Conservation (phyloP, 1,140 invertebrate genomes). For the Ceratosolen fusciceps region DNA sequence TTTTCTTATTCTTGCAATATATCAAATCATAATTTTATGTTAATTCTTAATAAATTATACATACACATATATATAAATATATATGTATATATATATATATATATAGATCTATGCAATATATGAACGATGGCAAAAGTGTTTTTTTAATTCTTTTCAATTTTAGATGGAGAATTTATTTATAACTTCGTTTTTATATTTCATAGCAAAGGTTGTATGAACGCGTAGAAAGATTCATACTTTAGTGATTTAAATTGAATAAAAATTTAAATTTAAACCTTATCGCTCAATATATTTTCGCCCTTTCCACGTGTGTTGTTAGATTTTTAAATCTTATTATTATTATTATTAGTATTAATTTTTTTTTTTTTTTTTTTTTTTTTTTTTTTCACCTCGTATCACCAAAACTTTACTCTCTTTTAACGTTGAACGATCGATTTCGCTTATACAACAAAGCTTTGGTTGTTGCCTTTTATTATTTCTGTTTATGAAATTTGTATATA, state of each 20-base stretch:
- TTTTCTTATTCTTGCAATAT: too few relatives aligned
- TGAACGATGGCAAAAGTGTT: conserved; percentile 62
- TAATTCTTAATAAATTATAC: conserved; percentile 55
- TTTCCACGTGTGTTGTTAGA: conserved; percentile 10
- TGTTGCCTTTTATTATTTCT: conserved; percentile 47
- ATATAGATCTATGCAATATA: conserved; percentile 51
- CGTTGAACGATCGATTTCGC: conserved; percentile 4
- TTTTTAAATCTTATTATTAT: background rate
- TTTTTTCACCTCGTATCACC: too few relatives aligned
- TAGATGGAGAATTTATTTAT: conserved; percentile 54
- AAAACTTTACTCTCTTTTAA: background rate
- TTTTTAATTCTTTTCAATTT: conserved; percentile 53
- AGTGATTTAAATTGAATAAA: conserved; percentile 70
- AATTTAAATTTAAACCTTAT: conserved; percentile 58
- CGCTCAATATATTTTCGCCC: conserved; percentile 45
- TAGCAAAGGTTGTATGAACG: conserved; percentile 70
- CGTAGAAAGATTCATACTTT: conserved; percentile 70
- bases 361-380: too few relatives aligned
- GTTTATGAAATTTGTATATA: conserved; percentile 56
- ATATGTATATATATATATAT: conserved; percentile 56
- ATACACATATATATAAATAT: conserved; percentile 53
- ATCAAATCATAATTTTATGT: too few relatives aligned
- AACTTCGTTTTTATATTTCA: conserved; percentile 53
- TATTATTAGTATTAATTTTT: too few relatives aligned
- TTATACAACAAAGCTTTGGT: background rate